Evolutionary conservation across 2,888 invertebrate genomes (phyloP).

Genomic region (Drosophila engyochracea): DNA sequence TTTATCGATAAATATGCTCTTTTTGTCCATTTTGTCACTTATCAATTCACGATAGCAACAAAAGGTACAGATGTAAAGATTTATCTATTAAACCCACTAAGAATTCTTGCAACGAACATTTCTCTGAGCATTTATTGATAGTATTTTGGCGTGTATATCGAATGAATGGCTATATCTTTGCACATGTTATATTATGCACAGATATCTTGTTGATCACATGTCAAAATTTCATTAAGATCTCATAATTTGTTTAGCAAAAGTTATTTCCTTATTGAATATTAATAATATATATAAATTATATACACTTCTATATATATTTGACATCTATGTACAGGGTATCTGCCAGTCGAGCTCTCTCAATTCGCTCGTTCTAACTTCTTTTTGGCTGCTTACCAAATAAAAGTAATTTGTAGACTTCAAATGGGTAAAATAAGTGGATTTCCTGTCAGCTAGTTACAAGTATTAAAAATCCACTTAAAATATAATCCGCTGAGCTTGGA

Average conservation of each 20-base stretch:
- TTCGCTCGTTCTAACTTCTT: no score
- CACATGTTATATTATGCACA: no score
- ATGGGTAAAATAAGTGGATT: not conserved
- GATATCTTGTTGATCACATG: no score
- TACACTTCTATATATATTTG: no score
- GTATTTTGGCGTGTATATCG: no score
- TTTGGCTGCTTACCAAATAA: not conserved
- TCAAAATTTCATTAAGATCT: no score
- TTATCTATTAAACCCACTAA: rapidly evolving
- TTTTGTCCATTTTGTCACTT: no score
- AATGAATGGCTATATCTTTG: no score
- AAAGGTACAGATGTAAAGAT: not conserved
- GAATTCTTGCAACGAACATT: not conserved
- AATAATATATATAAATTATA: no score
- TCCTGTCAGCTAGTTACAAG: not conserved
- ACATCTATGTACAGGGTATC: not conserved
- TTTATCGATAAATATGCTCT: not conserved
- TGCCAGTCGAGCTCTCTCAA: not conserved
- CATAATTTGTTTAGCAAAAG: no score
- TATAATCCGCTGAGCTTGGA: not conserved
- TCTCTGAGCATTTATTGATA: no score
- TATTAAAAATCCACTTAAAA: not conserved
- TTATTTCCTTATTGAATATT: no score
- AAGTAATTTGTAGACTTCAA: not conserved
- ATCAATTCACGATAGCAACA: not conserved